These are phyloP conservation scores for Rhagium mordax DNA, from an alignment of 2,888 invertebrate genomes.

Conservation along the genomic window DNA sequence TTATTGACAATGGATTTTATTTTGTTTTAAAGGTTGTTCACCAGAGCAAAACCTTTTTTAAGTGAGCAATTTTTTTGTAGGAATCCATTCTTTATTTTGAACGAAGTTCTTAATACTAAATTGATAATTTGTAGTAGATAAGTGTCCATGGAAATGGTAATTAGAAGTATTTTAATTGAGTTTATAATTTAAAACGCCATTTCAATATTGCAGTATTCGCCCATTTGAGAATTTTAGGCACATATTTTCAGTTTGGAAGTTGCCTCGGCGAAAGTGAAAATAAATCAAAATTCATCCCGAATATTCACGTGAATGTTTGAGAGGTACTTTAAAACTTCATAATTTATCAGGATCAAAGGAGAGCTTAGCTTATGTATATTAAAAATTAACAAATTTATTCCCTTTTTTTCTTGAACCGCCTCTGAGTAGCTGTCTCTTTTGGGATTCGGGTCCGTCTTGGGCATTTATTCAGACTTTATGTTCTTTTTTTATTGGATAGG, in stretches of 20 bases:
- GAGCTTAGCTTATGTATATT: slow-evolving; percentile 19
- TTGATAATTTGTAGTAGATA: too few species aligned
- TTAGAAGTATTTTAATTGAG: too few species aligned
- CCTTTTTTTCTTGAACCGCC: slow-evolving; percentile 7
- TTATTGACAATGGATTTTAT: too few species aligned
- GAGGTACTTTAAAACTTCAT: not conserved
- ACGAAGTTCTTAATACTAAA: too few species aligned
- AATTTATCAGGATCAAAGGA: slow-evolving; percentile 19
- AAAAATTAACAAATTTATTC: slow-evolving; percentile 20
- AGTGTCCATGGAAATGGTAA: too few species aligned
- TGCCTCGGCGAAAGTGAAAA: not conserved
- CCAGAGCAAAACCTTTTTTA: too few species aligned
- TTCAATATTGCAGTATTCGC: too few species aligned
- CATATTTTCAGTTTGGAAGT: not conserved
- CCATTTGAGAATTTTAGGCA: too few species aligned
- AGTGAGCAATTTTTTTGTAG: too few species aligned
- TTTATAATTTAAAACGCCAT: too few species aligned
- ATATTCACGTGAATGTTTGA: slow-evolving; percentile 2
- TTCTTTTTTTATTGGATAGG: slow-evolving; percentile 19
- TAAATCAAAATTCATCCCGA: not conserved
- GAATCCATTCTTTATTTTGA: too few species aligned
- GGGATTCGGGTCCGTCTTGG: slow-evolving; percentile 1
- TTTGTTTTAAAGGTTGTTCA: too few species aligned
- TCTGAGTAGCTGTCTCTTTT: slow-evolving; percentile 2
- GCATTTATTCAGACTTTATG: slow-evolving; percentile 21